phyloP scores from a whole-genome alignment of 2,113 vertebrate species.

The Chionomys nivalis region DNA sequence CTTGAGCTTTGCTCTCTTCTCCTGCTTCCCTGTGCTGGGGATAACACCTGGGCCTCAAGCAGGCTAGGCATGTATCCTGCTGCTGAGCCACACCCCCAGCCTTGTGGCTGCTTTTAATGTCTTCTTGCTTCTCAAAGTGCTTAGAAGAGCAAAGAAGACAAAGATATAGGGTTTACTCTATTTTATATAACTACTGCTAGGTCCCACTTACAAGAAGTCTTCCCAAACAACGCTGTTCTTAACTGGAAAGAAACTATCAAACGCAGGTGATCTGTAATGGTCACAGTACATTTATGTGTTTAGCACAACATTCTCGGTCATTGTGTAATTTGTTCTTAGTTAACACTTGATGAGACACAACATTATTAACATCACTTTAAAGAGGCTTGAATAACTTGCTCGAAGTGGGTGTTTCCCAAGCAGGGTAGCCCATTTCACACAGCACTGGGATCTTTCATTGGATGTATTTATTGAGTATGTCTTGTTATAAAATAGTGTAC shows the following conservation, averaged over 20 bases:
- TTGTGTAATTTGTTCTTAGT: background rate
- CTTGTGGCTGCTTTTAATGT: background rate
- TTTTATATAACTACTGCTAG: background rate
- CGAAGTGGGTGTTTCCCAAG: background rate
- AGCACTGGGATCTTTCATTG: background rate
- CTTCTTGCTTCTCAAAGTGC: background rate
- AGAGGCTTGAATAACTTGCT: background rate
- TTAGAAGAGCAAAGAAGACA: background rate
- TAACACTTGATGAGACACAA: background rate
- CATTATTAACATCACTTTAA: background rate
- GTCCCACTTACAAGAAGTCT: background rate
- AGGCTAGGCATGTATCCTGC: background rate
- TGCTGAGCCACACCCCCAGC: background rate
- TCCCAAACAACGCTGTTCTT: constrained; percentile 10
- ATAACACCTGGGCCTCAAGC: background rate
- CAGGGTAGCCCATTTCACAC: background rate
- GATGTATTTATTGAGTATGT: background rate
- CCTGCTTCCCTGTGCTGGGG: background rate
- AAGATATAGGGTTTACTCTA: background rate
- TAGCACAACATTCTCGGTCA: background rate
- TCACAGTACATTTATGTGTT: background rate
- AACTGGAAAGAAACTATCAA: background rate
- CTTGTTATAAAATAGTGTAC: background rate
- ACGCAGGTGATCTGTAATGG: background rate
- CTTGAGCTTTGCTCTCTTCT: background rate